These are phyloP conservation scores for Drosophila stalkeri DNA, from an alignment of 2,888 invertebrate species.

Conservation along the genomic window DNA sequence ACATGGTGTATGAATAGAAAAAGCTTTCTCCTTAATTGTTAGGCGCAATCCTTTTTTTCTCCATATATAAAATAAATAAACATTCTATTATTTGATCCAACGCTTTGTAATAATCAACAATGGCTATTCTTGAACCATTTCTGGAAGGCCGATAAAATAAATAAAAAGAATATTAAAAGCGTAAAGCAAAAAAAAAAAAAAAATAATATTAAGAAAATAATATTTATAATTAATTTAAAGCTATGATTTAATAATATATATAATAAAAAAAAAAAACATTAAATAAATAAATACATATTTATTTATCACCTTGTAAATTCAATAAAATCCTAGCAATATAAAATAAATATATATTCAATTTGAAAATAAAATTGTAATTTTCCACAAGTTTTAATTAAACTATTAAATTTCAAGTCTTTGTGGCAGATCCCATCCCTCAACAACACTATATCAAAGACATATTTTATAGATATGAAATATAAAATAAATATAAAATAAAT, in stretches of 20 bases:
- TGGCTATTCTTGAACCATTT: constrained; percentile 15
- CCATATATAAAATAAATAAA: constrained; percentile 19
- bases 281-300: not conserved
- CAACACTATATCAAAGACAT: not conserved
- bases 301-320: not conserved
- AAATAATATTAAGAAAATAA: not conserved
- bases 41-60: constrained; percentile 13
- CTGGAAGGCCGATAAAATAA: not conserved
- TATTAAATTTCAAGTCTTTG: not conserved
- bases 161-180: constrained; percentile 3
- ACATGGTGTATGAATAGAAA: constrained; percentile 33
- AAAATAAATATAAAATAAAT: too few species aligned
- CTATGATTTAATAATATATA: too few species aligned
- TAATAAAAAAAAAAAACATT: too few species aligned
- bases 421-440: not conserved
- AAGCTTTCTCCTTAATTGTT: constrained; percentile 71
- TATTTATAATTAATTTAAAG: too few species aligned
- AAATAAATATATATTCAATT: not conserved
- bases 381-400: not conserved
- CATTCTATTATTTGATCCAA: constrained; percentile 33
- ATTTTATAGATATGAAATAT: not conserved
- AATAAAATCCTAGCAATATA: not conserved
- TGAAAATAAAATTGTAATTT: not conserved
- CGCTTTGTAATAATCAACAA: constrained; percentile 48
- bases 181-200: not conserved